Conservation (phyloP, 2,113 vertebrate species). For the Pangasianodon hypophthalmus region DNA sequence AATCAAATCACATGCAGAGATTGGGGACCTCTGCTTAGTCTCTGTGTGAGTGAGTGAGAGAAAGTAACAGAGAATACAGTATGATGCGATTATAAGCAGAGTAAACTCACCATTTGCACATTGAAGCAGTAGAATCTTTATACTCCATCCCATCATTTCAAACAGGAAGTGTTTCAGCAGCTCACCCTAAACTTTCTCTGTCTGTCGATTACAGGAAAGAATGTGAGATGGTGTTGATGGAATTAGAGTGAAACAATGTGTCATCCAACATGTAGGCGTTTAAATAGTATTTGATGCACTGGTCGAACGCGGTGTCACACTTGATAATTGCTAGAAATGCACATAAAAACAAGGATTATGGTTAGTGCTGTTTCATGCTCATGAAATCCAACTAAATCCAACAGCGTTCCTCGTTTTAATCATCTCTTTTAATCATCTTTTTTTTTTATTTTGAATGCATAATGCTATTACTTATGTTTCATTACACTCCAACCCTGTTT, state of each 20-base stretch:
- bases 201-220: neutral
- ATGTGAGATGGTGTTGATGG: neutral
- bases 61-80: neutral
- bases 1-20: conserved; percentile 19
- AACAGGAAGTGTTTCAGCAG: neutral
- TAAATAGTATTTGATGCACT: neutral
- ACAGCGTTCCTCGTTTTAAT: neutral
- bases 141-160: neutral
- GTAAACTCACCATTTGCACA: neutral
- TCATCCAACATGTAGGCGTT: neutral
- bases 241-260: neutral
- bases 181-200: neutral
- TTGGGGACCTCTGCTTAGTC: neutral
- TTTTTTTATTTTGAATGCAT: neutral
- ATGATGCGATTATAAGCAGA: neutral
- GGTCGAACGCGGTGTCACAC: neutral
- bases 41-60: conserved; percentile 12
- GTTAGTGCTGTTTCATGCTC: neutral
- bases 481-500: neutral
- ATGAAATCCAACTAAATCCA: too few relatives aligned
- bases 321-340: neutral
- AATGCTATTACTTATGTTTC: neutral
- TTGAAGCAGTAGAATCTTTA: neutral
- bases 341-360: neutral
- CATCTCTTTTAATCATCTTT: too few relatives aligned